Evolutionary conservation across 2,888 invertebrate genomes (phyloP).

Genomic region (Philaethria dido): DNA sequence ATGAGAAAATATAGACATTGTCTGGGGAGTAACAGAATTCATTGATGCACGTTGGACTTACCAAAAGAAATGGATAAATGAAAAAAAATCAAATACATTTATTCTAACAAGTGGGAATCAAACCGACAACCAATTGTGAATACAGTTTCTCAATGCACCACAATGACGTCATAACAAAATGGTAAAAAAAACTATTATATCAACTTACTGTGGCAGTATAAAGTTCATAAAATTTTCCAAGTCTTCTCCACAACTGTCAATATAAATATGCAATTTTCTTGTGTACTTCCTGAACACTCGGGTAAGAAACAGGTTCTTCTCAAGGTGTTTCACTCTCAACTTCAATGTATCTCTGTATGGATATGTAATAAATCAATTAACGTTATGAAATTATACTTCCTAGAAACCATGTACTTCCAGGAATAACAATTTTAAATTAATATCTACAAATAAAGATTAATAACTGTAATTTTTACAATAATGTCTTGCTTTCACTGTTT

Average conservation of each 20-base stretch:
- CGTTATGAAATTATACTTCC: conserved; percentile 13
- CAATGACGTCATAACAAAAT: too few species aligned
- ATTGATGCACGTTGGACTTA: too few species aligned
- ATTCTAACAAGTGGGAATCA: too few species aligned
- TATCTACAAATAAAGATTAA: background rate
- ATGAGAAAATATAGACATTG: too few species aligned
- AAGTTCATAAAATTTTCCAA: conserved; percentile 63
- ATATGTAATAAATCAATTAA: background rate
- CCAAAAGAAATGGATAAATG: too few species aligned
- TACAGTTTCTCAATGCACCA: too few species aligned
- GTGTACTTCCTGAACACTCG: conserved; percentile 64
- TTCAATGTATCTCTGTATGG: conserved; percentile 60
- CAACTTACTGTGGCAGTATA: conserved; percentile 70
- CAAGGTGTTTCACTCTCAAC: conserved; percentile 59
- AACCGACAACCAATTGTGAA: too few species aligned
- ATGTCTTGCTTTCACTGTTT: too few species aligned
- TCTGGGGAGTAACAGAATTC: too few species aligned
- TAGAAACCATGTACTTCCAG: background rate
- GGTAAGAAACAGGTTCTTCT: conserved; percentile 63
- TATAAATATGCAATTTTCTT: conserved; percentile 59
- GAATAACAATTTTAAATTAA: background rate
- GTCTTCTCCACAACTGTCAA: conserved; percentile 61
- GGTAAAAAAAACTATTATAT: background rate
- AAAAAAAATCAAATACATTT: too few species aligned
- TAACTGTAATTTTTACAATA: too few species aligned